A percentile compares a stretch with the other conserved stretches of the same genome.
phyloP scores from a whole-genome alignment of 2,888 invertebrate species.

The Drosophila hamatofila region DNA sequence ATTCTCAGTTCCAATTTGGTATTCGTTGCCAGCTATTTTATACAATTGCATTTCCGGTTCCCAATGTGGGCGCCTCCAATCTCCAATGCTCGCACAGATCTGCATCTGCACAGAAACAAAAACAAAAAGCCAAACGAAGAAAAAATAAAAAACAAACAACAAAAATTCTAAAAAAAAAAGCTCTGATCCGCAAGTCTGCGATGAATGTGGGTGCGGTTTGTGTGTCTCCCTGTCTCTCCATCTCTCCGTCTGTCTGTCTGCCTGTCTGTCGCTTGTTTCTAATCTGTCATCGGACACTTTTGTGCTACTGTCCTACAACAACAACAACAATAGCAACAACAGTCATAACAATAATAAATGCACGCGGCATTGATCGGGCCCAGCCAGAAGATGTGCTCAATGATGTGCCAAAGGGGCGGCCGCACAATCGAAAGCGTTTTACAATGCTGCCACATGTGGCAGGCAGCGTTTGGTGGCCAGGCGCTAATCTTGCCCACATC shows the following conservation, averaged over 20 bases:
- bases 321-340: constrained; percentile 4
- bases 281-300: constrained; percentile 74
- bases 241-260: neutral
- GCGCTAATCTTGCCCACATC: constrained; percentile 7
- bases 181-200: constrained; percentile 42
- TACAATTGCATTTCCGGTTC: constrained; percentile 77
- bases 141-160: constrained; percentile 8
- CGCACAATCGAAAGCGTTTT: constrained; percentile 10
- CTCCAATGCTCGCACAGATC: constrained; percentile 14
- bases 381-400: neutral
- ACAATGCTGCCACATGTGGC: constrained; percentile 21
- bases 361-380: constrained; percentile 17
- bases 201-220: constrained; percentile 38
- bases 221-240: neutral
- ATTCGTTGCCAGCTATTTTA: constrained; percentile 39
- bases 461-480: neutral
- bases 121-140: constrained; percentile 1
- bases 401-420: neutral
- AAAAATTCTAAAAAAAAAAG: constrained; percentile 4
- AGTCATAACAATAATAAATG: constrained; percentile 12
- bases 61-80: constrained; percentile 76
- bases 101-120: constrained; percentile 26
- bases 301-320: constrained; percentile 47
- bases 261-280: constrained; percentile 51
- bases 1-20: constrained; percentile 59